A percentile compares a stretch with the other conserved stretches of the same genome.
These are phyloP conservation scores for Onchidella celtica DNA, from an alignment of 2,888 invertebrate species.

Conservation along the genomic window DNA sequence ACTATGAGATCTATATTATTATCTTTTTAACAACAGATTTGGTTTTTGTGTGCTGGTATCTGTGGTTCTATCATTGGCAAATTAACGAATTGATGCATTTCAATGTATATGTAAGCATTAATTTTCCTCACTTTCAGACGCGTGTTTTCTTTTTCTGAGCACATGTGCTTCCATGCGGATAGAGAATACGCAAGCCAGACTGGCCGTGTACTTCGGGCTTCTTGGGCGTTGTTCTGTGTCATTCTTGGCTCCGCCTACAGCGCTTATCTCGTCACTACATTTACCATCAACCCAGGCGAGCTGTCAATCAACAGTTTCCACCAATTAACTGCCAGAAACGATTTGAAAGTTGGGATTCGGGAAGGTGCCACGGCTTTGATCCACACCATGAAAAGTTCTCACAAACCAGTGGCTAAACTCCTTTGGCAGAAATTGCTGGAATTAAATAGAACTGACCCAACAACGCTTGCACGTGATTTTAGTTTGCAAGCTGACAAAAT, in stretches of 20 bases:
- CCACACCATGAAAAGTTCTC: background rate
- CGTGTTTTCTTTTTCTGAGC: too few species aligned
- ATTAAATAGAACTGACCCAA: background rate
- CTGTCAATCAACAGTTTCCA: background rate
- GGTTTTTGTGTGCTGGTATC: background rate
- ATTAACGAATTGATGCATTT: too few species aligned
- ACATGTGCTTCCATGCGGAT: background rate
- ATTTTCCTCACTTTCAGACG: too few species aligned
- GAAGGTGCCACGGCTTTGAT: background rate
- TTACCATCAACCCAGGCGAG: constrained; percentile 3
- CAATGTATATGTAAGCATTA: too few species aligned
- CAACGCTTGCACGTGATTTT: background rate
- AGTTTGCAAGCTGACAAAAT: background rate
- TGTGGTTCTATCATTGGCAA: too few species aligned
- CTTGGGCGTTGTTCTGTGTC: too few species aligned
- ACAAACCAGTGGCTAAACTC: background rate
- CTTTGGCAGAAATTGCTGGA: background rate
- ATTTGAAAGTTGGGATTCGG: background rate
- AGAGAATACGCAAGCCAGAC: background rate
- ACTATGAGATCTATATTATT: background rate
- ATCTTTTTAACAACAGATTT: background rate
- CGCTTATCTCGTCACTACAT: too few species aligned
- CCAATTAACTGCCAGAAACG: background rate
- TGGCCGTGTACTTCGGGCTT: constrained; percentile 13
- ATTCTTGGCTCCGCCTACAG: too few species aligned